phyloP scores from a whole-genome alignment of 2,888 invertebrate genomes.

The Drosophila pullipes region DNA sequence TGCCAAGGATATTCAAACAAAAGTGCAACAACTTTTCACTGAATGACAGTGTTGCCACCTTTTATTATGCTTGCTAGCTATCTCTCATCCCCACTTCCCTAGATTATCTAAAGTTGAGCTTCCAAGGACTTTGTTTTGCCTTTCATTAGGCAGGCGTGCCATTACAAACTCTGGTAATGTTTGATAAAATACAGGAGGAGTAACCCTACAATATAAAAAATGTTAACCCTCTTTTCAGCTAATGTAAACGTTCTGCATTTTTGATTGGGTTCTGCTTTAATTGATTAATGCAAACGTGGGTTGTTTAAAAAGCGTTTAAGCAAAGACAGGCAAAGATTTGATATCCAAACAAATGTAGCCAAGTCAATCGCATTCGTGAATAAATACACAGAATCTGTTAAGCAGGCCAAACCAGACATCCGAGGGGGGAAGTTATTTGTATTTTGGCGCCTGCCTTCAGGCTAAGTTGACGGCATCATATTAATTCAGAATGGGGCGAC shows the following conservation, averaged over 20 bases:
- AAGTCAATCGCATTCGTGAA: conserved; percentile 1
- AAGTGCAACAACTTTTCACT: conserved; percentile 74
- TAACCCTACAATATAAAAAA: not conserved
- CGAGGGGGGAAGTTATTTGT: not conserved
- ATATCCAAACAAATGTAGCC: conserved; percentile 5
- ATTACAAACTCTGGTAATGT: conserved; percentile 28
- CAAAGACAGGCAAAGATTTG: conserved; percentile 3
- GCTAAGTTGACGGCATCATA: conserved; percentile 19
- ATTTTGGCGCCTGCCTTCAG: conserved; percentile 15
- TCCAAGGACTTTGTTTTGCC: conserved; percentile 29
- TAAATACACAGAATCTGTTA: conserved; percentile 11
- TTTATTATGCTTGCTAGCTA: conserved; percentile 7
- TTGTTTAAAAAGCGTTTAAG: conserved; percentile 38
- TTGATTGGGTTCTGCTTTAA: conserved; percentile 21
- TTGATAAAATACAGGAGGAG: not conserved
- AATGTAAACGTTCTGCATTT: conserved; percentile 1
- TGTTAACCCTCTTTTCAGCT: not conserved
- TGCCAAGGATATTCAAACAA: conserved; percentile 74
- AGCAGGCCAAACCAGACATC: not conserved
- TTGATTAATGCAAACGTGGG: conserved; percentile 31
- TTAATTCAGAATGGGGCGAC: conserved; percentile 29
- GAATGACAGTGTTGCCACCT: conserved; percentile 36
- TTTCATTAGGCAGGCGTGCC: conserved; percentile 34
- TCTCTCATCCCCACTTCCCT: not conserved
- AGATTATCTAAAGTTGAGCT: conserved; percentile 30